Evolutionary conservation across 1,140 invertebrate genomes (phyloP).

Genomic region (Scaptodrosophila lebanonensis): DNA sequence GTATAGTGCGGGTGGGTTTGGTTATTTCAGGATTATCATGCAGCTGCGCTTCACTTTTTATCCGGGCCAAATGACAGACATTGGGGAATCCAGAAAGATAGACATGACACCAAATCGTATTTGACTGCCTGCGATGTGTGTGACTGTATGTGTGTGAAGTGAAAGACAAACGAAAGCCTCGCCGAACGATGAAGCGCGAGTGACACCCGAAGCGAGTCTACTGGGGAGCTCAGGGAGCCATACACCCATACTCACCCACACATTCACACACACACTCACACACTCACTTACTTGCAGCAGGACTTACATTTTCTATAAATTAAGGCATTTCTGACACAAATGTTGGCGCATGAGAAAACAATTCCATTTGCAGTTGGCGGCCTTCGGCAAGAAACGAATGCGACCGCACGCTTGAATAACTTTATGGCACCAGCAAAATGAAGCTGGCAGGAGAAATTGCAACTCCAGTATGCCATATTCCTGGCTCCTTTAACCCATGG

Average conservation of each 20-base stretch:
- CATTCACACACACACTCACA: too few relatives aligned
- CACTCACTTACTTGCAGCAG: too few relatives aligned
- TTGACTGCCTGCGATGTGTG: constrained; percentile 34
- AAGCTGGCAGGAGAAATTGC: constrained; percentile 38
- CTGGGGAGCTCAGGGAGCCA: constrained; percentile 4
- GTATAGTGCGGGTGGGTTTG: constrained; percentile 12
- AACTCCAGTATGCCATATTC: constrained; percentile 1
- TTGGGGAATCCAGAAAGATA: constrained; percentile 21
- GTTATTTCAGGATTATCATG: constrained; percentile 42
- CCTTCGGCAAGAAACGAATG: not conserved
- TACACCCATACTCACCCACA: too few relatives aligned
- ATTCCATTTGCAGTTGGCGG: constrained; percentile 47
- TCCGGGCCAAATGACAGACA: constrained; percentile 3
- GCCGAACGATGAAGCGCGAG: constrained; percentile 40
- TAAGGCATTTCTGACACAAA: constrained; percentile 54
- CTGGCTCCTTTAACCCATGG: not conserved
- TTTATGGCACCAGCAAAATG: not conserved
- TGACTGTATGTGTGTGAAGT: constrained; percentile 28
- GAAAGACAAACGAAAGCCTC: constrained; percentile 53
- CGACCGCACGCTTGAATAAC: too few relatives aligned
- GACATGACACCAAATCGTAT: constrained; percentile 22
- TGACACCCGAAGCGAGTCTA: constrained; percentile 27
- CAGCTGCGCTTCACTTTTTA: constrained; percentile 34
- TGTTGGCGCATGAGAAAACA: constrained; percentile 43
- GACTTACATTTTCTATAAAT: constrained; percentile 64